These are phyloP conservation scores for Ptychochromis oligacanthus DNA, from an alignment of 2,113 vertebrate species.

Conservation along the genomic window DNA sequence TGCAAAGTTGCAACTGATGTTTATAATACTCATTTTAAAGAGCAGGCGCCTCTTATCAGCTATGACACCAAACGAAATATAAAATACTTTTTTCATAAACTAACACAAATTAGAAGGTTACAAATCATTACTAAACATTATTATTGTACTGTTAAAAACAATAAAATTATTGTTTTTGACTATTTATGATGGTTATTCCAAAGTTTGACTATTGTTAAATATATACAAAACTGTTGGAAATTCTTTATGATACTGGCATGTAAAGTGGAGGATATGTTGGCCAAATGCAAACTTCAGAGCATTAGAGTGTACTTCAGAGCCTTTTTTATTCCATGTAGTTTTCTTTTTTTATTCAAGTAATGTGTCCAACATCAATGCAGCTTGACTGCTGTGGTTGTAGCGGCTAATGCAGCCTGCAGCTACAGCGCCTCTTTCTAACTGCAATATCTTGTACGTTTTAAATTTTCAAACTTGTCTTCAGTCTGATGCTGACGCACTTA, in stretches of 20 bases:
- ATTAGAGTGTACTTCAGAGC: accelerated
- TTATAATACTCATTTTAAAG: too few relatives aligned
- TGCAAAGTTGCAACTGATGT: too few relatives aligned
- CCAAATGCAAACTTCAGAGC: background rate
- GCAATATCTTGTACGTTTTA: background rate
- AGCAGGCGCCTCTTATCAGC: too few relatives aligned
- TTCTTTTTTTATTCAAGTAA: background rate
- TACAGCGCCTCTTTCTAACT: background rate
- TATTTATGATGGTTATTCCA: background rate
- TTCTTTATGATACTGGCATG: background rate
- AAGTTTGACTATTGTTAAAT: accelerated
- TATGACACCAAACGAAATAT: too few relatives aligned
- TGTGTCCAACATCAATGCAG: background rate
- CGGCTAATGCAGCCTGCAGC: background rate
- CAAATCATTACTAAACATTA: background rate
- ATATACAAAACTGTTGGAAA: background rate
- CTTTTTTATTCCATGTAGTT: background rate
- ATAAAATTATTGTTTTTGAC: too few relatives aligned
- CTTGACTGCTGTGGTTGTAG: accelerated
- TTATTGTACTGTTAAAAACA: background rate
- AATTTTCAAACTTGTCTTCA: background rate
- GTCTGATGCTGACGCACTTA: background rate
- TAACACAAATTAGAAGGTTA: background rate
- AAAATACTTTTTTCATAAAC: background rate
- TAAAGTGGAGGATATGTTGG: background rate